phyloP scores from a whole-genome alignment of 2,113 vertebrate species.

The Seriola quinqueradiata region DNA sequence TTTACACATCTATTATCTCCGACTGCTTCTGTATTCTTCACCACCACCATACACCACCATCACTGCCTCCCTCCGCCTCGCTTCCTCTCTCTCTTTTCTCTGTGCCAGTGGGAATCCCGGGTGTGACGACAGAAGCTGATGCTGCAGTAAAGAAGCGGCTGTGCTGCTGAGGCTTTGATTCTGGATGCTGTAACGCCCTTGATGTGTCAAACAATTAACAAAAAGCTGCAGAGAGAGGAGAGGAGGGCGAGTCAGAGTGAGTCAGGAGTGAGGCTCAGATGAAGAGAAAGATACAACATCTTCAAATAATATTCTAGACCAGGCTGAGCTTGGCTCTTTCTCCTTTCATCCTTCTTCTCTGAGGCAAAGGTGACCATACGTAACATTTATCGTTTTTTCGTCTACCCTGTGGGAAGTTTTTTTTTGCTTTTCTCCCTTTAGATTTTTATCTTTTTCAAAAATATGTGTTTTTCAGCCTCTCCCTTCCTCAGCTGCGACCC shows the following conservation, averaged over 20 bases:
- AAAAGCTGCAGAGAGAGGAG: conserved; percentile 38
- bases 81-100: conserved; percentile 15
- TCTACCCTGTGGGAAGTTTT: neutral
- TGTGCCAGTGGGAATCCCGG: conserved; percentile 73
- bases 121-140: conserved; percentile 72
- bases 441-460: conserved; percentile 13
- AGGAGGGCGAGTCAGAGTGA: neutral
- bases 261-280: neutral
- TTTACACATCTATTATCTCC: conserved; percentile 31
- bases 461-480: conserved; percentile 58
- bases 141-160: conserved; percentile 55
- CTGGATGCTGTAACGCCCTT: conserved; percentile 28
- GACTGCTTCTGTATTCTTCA: conserved; percentile 20
- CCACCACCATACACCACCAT: neutral
- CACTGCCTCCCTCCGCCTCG: neutral
- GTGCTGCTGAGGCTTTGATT: conserved; percentile 49
- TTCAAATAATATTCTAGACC: too few relatives aligned
- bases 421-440: neutral
- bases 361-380: neutral
- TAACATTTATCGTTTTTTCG: too few relatives aligned
- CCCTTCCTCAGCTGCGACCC: conserved; percentile 66
- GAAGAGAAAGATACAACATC: neutral
- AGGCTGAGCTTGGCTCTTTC: neutral
- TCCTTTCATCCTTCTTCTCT: neutral
- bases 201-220: conserved; percentile 37